phyloP scores from a whole-genome alignment of 2,113 vertebrate species.

The Leptobrachium ailaonicum region DNA sequence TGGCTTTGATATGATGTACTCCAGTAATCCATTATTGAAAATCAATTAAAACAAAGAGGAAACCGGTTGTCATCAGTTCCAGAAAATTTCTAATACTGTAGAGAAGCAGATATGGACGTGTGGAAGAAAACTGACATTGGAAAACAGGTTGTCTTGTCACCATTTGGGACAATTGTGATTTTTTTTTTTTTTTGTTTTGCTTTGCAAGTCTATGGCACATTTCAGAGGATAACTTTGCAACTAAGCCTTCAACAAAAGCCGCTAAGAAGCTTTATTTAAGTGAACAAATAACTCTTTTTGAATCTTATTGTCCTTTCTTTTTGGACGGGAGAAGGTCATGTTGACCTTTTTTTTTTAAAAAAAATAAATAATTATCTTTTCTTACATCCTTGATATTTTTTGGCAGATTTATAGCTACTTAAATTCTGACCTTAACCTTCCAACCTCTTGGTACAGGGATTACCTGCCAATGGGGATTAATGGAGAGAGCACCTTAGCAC shows the following conservation, averaged over 20 bases:
- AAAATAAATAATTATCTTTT: slow-evolving; percentile 26
- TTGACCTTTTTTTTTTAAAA: slow-evolving; percentile 28
- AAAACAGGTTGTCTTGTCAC: no score
- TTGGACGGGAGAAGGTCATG: slow-evolving; percentile 19
- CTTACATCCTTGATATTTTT: slow-evolving; percentile 36
- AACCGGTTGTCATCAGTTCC: no score
- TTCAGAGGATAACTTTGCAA: slow-evolving; percentile 17
- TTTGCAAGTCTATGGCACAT: no score
- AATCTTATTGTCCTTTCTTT: slow-evolving; percentile 39
- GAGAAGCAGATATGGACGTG: no score
- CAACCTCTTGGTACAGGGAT: slow-evolving; percentile 46
- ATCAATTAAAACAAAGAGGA: no score
- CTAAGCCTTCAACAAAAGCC: slow-evolving; percentile 23
- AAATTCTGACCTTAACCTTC: slow-evolving; percentile 45
- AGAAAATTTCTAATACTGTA: no score
- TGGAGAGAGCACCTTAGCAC: slow-evolving; percentile 7
- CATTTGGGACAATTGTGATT: no score
- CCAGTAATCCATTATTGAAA: no score
- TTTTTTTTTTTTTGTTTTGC: no score
- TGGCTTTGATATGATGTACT: no score
- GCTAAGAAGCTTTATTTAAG: slow-evolving; percentile 29
- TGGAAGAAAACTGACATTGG: no score
- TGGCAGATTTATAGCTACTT: slow-evolving; percentile 45
- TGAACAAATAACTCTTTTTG: slow-evolving; percentile 42
- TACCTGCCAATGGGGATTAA: slow-evolving; percentile 15